Evolutionary conservation across 2,113 vertebrate species (phyloP), one percentile per base, ranked within the genome.

Genomic region (Semnornis frantzii): DNA sequence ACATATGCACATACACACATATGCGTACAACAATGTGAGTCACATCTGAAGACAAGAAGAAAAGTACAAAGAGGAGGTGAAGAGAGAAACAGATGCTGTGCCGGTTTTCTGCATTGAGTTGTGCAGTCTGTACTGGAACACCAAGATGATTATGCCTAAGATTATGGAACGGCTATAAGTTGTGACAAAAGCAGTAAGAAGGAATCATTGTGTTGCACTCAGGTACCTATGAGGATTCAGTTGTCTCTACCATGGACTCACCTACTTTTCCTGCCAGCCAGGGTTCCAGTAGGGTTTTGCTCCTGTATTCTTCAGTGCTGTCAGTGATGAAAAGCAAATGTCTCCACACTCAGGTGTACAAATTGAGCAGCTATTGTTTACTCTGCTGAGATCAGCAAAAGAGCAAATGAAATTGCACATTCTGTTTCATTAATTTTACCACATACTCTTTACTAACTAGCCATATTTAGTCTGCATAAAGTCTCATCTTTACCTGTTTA

Each of bases 131-230:
- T 21, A 58, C 50, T 62, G 21, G 33, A 75, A 27, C n/a, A 63
- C 16, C 65, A 73, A 50, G 15, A 5, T 46, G 46, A 18, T 52
- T 23, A 44, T 18, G 28, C 24, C 54, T 27, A 62, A 19, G 70
- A 31, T 25, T 60, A n/a, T 8, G n/a, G 25, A 13, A 42, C 1
- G 21, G 37, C 34, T 44, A 4, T 30, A 64, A 63, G 64, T 71
- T 69, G 31, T 24, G 34, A 77, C 24, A 62, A 52, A 92, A 63
- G 20, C 15, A 50, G 15, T 24, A 39, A 80, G 62, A 78, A 28
- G 33, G 18, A 39, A 59, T 52, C 0, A 3, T 4, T 1, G 2
- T 52, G 9, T 48, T 74, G 8, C 14, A n/a, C 19, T 33, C 25
- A 7, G n/a, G 25, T 64, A 18, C 25, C 37, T 37, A 2, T 20